Conservation (phyloP, 2,113 vertebrate genomes). For the Marcusenius ussheri region DNA sequence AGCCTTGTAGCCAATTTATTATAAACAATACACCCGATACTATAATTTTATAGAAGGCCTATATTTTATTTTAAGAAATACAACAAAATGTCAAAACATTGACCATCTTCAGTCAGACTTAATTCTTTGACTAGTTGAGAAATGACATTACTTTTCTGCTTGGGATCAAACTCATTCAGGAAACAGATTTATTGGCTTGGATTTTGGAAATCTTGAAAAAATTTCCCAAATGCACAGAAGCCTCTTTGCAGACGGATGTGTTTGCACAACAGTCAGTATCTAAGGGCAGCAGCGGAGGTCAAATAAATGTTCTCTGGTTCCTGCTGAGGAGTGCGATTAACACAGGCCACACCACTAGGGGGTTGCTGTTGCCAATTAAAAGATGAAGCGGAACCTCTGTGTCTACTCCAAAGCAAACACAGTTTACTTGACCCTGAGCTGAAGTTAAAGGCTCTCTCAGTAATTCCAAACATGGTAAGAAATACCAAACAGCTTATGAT, state of each 20-base stretch:
- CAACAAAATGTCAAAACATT: neutral
- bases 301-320: neutral
- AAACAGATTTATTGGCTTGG: neutral
- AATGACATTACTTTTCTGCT: neutral
- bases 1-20: neutral
- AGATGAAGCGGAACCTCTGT: neutral
- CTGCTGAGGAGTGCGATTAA: neutral
- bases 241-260: neutral
- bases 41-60: neutral
- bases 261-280: too few species aligned
- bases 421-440: neutral
- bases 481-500: neutral
- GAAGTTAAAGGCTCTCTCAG: neutral
- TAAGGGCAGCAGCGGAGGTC: neutral
- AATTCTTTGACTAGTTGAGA: neutral
- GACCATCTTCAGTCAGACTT: neutral
- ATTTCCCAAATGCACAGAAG: neutral
- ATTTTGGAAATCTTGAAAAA: neutral
- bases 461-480: neutral
- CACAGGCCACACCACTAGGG: neutral
- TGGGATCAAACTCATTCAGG: neutral
- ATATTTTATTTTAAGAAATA: neutral
- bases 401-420: neutral
- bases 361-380: neutral
- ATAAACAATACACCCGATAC: neutral